A percentile compares a stretch with the other conserved stretches of the same genome.
phyloP scores from a whole-genome alignment of 2,888 invertebrate species.

The Keiferia lycopersicella region DNA sequence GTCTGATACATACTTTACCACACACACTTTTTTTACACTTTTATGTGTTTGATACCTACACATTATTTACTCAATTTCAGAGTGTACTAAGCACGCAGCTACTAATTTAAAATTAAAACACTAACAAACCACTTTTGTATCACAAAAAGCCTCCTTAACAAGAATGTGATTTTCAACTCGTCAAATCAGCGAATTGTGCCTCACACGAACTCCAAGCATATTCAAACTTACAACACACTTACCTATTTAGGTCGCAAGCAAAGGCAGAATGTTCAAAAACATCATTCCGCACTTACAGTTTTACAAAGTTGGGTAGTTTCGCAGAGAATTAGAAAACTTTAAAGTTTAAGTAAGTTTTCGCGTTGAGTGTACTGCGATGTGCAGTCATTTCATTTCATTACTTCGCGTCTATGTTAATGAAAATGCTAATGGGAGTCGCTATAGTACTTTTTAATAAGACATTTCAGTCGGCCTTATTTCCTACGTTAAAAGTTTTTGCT shows the following conservation, averaged over 20 bases:
- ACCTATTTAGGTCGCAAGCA: slow-evolving; percentile 8
- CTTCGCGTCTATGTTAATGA: slow-evolving; percentile 15
- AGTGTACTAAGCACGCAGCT: too few relatives aligned
- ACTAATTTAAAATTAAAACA: too few relatives aligned
- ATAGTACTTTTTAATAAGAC: not conserved
- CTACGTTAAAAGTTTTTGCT: not conserved
- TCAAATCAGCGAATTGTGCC: not conserved
- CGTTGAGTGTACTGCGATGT: slow-evolving; percentile 16
- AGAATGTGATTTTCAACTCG: not conserved
- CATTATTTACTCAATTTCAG: too few relatives aligned
- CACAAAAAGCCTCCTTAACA: not conserved
- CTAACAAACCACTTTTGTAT: too few relatives aligned
- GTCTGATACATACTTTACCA: too few relatives aligned
- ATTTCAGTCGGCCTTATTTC: not conserved
- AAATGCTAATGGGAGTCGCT: slow-evolving; percentile 10
- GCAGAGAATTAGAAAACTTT: slow-evolving; percentile 15
- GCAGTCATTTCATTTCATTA: slow-evolving; percentile 21
- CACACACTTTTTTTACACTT: too few relatives aligned
- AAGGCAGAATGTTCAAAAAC: slow-evolving; percentile 18
- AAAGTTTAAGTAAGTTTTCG: slow-evolving; percentile 15
- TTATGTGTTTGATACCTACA: too few relatives aligned
- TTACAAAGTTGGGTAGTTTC: slow-evolving; percentile 21
- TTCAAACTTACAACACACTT: slow-evolving; percentile 7
- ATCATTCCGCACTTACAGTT: slow-evolving; percentile 16
- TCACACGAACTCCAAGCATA: not conserved